Evolutionary conservation across 2,797 vertebrate genomes (phyloP), one percentile per base, ranked within the genome.

Genomic region (Spea hammondii): DNA sequence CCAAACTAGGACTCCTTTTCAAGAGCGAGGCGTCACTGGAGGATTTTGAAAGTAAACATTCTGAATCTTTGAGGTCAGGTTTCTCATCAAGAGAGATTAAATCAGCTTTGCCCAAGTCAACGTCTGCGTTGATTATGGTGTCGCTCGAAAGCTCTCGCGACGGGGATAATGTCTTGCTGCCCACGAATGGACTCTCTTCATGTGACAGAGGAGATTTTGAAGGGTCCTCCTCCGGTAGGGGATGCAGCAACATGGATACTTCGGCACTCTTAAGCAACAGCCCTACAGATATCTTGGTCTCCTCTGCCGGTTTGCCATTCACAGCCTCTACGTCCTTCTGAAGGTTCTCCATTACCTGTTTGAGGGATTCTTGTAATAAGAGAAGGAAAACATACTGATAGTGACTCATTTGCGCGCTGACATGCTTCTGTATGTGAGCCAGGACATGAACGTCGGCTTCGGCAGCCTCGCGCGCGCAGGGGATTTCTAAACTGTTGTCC

Each of bases 401-500:
- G 87, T 99, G 98, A 91, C 95, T 98, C 87, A 98, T 93, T 88
- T 99, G 98, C 83, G 93, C 85, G 77, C 96, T 98, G 73, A 99
- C 88, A 46, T 93, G 94, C 84, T 97, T 99, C 82, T 95, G 95
- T 83, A 97, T 85, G 0, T 96, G 94, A 77, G 97, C 93, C 84
- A 99, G 87, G 81, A 97, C 72, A 13, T 99, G 96, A 76, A 97
- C 85, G 83, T 96, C 93, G 5, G 95, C 91, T 76, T 97, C 93
- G 77, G 85, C 89, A 45, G 86, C 85, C 3, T 89, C 82, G 17
- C 86, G 79, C 13, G 86, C 84, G 65, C 89, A 84, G 3, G 87
- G 85, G 59, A 84, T 80, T 66, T 88, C 89, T 5, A 88, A 83
- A 70, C 89, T 50, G 32, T 83, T 87, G 53, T 95, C 93, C 60